Percentiles rank a stretch among this genome's conserved stretches.
These are phyloP conservation scores for Leptinotarsa defecta DNA, from an alignment of 1,140 invertebrate genomes.

Conservation along the genomic window DNA sequence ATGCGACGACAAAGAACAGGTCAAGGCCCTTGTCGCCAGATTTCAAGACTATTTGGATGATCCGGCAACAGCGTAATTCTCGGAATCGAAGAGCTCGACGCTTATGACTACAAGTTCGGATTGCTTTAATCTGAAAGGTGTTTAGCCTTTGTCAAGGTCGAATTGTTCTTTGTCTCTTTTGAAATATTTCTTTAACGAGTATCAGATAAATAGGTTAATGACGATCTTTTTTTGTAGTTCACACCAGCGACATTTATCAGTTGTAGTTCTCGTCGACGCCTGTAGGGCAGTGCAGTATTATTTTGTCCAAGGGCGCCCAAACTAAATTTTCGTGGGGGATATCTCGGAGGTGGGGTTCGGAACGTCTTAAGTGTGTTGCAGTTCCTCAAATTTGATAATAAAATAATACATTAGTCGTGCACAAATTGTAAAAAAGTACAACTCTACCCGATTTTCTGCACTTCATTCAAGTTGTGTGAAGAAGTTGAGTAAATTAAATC, in stretches of 20 bases:
- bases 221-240: background rate
- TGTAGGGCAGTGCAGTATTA: too few relatives aligned
- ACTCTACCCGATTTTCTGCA: too few relatives aligned
- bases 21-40: background rate
- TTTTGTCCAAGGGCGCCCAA: too few relatives aligned
- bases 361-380: too few relatives aligned
- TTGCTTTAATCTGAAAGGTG: conserved; percentile 2
- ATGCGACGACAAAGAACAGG: too few relatives aligned
- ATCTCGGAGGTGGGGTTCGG: too few relatives aligned
- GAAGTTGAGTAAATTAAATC: too few relatives aligned
- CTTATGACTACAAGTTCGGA: conserved; percentile 2
- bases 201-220: background rate
- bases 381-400: too few relatives aligned
- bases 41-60: background rate
- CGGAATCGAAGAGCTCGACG: background rate
- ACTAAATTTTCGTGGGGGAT: too few relatives aligned
- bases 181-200: background rate
- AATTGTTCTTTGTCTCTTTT: background rate
- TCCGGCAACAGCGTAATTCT: background rate
- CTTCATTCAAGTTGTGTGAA: too few relatives aligned
- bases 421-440: too few relatives aligned
- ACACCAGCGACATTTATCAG: background rate
- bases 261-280: background rate
- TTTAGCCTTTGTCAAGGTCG: conserved; percentile 8
- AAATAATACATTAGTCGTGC: too few relatives aligned